These are phyloP conservation scores for Dryobota labecula DNA, from an alignment of 2,888 invertebrate species.

Conservation along the genomic window DNA sequence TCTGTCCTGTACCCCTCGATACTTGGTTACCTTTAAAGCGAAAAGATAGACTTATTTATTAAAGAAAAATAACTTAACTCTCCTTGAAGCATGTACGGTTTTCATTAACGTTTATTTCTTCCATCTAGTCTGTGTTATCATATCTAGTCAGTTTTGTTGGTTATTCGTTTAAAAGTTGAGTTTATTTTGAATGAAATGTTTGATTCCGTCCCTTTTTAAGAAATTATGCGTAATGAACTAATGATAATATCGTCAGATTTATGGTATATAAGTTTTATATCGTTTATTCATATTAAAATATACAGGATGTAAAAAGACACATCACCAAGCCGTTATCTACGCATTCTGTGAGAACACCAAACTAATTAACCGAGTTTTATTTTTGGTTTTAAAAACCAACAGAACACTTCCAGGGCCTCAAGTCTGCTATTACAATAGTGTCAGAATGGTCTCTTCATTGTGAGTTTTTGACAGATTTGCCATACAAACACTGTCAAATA, in stretches of 20 bases:
- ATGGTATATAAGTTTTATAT: too few species aligned
- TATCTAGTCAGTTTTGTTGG: constrained; percentile 64
- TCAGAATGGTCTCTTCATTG: too few species aligned
- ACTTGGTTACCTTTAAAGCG: neutral
- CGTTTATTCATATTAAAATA: neutral
- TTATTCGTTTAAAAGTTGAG: constrained; percentile 40
- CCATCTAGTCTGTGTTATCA: constrained; percentile 54
- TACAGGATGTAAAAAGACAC: neutral
- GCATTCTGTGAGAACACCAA: neutral
- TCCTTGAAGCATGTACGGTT: constrained; percentile 1
- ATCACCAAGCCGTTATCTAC: neutral
- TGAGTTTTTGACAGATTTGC: too few species aligned
- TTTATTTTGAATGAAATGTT: constrained; percentile 34
- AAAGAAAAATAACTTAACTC: neutral
- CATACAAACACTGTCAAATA: too few species aligned
- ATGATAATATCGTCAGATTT: constrained; percentile 28
- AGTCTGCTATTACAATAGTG: too few species aligned
- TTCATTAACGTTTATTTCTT: constrained; percentile 30
- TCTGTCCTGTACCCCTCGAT: neutral
- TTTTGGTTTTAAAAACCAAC: neutral
- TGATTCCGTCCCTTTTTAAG: constrained; percentile 52
- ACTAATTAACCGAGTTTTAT: neutral
- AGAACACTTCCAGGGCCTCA: too few species aligned
- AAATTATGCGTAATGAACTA: constrained; percentile 9
- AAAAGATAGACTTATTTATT: constrained; percentile 19